A percentile compares a stretch with the other conserved stretches of the same genome.
Evolutionary conservation across 2,797 vertebrate genomes (phyloP).

Genomic region (Lacerta agilis): DNA sequence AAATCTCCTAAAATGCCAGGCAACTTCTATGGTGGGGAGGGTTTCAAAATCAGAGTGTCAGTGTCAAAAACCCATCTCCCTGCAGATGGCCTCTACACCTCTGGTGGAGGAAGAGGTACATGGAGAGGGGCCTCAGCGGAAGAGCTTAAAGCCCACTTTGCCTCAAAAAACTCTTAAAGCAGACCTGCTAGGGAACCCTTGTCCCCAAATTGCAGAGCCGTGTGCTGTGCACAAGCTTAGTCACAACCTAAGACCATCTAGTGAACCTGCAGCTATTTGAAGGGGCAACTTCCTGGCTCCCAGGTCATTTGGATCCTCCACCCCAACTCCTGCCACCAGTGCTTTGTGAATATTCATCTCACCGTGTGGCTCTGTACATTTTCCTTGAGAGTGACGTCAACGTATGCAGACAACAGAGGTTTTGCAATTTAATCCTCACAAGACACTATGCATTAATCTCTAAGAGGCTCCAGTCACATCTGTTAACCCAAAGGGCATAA

Average conservation of each 20-base stretch:
- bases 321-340: background rate
- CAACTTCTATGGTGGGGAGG: background rate
- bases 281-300: background rate
- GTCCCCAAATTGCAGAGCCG: background rate
- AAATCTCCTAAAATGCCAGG: too few relatives aligned
- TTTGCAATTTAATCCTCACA: slow-evolving; percentile 75
- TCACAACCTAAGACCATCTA: background rate
- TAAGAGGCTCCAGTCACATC: slow-evolving; percentile 71
- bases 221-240: background rate
- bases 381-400: slow-evolving; percentile 58
- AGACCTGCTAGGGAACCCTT: background rate
- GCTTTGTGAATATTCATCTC: background rate
- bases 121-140: background rate
- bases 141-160: background rate
- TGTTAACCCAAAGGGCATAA: slow-evolving; percentile 82
- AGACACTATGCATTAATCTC: slow-evolving; percentile 82
- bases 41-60: background rate
- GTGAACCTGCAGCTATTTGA: background rate
- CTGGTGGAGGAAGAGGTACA: background rate
- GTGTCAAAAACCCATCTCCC: background rate
- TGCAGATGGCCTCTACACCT: background rate
- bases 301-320: background rate
- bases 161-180: too few relatives aligned
- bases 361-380: background rate
- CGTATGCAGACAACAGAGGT: slow-evolving; percentile 69